Conservation (phyloP, 2,888 invertebrate genomes). For the Tetropium fuscum region DNA sequence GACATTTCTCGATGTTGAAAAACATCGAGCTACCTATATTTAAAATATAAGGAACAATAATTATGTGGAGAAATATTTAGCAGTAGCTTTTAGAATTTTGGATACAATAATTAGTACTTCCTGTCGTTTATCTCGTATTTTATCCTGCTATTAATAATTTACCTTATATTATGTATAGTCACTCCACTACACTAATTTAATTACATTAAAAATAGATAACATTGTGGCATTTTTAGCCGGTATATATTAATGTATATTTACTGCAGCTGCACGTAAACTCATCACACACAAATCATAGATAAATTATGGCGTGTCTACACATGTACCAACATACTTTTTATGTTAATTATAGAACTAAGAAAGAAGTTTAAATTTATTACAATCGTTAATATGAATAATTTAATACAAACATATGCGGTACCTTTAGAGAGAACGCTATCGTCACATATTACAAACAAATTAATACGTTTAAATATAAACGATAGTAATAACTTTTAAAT, state of each 20-base stretch:
- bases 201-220: slow-evolving; percentile 5
- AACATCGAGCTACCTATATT: too few species aligned
- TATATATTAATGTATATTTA: slow-evolving; percentile 19
- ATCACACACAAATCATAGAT: slow-evolving; percentile 49
- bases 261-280: slow-evolving; percentile 39
- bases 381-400: slow-evolving; percentile 39
- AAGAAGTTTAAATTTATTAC: slow-evolving; percentile 35
- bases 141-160: neutral
- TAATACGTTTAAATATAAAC: slow-evolving; percentile 10
- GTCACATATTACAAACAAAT: slow-evolving; percentile 22
- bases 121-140: too few species aligned
- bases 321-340: slow-evolving; percentile 44
- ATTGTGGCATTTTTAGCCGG: slow-evolving; percentile 3
- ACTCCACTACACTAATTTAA: neutral
- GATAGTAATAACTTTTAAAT: neutral
- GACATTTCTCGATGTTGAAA: too few species aligned
- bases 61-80: too few species aligned
- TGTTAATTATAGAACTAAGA: slow-evolving; percentile 39
- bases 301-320: slow-evolving; percentile 49
- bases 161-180: neutral
- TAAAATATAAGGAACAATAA: too few species aligned
- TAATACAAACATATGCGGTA: slow-evolving; percentile 31
- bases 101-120: too few species aligned
- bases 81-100: too few species aligned
- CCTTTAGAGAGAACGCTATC: slow-evolving; percentile 21